phyloP scores from a whole-genome alignment of 2,113 vertebrate genomes.

The Lepidothrix coronata region DNA sequence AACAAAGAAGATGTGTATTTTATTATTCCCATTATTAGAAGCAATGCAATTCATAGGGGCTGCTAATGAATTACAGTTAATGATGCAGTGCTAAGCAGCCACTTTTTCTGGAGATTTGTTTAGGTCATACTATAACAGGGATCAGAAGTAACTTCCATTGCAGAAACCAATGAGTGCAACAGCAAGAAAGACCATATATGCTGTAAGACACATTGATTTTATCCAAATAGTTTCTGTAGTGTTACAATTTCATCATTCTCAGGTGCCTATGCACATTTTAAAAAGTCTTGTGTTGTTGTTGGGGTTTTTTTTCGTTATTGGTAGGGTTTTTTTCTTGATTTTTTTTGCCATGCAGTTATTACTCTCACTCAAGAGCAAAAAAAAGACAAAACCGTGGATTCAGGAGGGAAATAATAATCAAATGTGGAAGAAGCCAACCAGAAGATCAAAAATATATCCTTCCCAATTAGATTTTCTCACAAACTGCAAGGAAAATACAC shows the following conservation, averaged over 20 bases:
- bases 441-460: background rate
- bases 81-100: background rate
- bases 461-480: background rate
- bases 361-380: background rate
- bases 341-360: background rate
- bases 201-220: background rate
- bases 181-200: background rate
- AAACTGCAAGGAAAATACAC: background rate
- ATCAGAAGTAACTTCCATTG: background rate
- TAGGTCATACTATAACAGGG: background rate
- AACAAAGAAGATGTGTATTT: background rate
- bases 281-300: background rate
- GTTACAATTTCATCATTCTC: background rate
- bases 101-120: background rate
- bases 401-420: background rate
- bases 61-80: background rate
- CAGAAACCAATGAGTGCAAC: background rate
- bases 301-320: background rate
- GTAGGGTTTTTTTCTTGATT: background rate
- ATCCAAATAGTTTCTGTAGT: background rate
- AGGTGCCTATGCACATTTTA: background rate
- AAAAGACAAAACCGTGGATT: background rate
- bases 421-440: background rate
- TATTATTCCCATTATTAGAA: background rate
- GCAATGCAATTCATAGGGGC: background rate